Base-by-base conservation (phyloP, 1,140 invertebrate genomes). In the Drosophila teissieri region DNA sequence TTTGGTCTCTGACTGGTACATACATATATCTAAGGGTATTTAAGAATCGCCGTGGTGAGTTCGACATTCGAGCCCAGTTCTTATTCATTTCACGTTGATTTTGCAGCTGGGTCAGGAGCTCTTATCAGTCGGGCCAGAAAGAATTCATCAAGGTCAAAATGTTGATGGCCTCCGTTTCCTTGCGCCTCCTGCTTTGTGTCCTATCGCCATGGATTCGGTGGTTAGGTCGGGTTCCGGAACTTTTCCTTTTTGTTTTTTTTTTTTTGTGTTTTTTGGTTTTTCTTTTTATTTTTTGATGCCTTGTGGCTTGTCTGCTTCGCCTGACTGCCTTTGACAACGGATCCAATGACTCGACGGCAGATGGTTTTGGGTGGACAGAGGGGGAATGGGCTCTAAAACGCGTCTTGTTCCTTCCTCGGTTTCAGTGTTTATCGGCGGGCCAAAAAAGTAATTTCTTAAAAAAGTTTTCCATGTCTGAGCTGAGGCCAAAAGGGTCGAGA, bases 391-490 rank as follows among this genome's bases (percentile, higher is more conserved):
- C 27, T 70, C 39, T 17, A 46, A 17, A 10, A n/a, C 34, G 42
- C 64, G 44, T 69, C 64, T 69, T 49, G 10, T 65, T 52, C 24
- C 39, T 44, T n/a, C 19, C 3, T 36, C 31, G 37, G 72, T 31
- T 11, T 74, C 40, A 52, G 15, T 80, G 65, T 82, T 85, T 85
- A 86, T 85, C 78, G 77, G 40, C 40, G 55, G 57, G 39, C 58
- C 46, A 67, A 77, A 64, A 84, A 88, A 64, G 84, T 88, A 88
- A 88, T 88, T 88, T 89, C 80, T 80, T 83, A 74, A 83, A 83
- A 83, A 77, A 82, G 74, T 70, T 83, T 44, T 70, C 51, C 61
- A 60, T 53, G 51, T 56, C 48, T 52, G 51, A 56, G 61, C 48
- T 52, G 51, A 56, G 61, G 37, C 49, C 64, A 62, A 68, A 77